phyloP scores from a whole-genome alignment of 2,888 invertebrate species.

The Coelogynopora nodosa region DNA sequence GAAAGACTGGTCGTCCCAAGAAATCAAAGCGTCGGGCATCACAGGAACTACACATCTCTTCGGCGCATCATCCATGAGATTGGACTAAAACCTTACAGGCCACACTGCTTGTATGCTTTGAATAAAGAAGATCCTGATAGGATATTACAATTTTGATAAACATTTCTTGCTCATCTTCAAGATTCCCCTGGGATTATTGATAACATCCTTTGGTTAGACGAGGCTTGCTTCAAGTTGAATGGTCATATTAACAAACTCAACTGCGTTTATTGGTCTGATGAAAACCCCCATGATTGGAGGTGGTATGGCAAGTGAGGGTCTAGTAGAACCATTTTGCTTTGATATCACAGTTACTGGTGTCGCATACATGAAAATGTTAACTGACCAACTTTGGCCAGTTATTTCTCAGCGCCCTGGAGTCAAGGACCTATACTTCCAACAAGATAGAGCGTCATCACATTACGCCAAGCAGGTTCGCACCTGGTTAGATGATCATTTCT shows the following conservation, averaged over 20 bases:
- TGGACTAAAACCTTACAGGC: not conserved
- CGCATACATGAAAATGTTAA: constrained; percentile 7
- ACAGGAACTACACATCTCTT: not conserved
- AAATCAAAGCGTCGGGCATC: not conserved
- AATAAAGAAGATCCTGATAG: constrained; percentile 22
- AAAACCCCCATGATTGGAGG: not conserved
- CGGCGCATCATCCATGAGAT: not conserved
- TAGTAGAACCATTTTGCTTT: not conserved
- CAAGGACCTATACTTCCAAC: constrained; percentile 33
- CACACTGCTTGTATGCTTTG: not conserved
- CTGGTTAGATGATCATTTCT: constrained; percentile 21
- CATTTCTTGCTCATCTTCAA: constrained; percentile 10
- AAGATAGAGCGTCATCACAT: constrained; percentile 16
- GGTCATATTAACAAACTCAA: not conserved
- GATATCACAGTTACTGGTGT: constrained; percentile 7
- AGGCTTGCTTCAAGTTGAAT: constrained; percentile 25
- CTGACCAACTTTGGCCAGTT: constrained; percentile 28
- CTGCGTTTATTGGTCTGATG: not conserved
- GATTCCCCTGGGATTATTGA: not conserved
- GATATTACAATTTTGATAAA: constrained; percentile 17
- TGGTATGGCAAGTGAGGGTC: not conserved
- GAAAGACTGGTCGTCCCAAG: not conserved
- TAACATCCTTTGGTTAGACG: constrained; percentile 12
- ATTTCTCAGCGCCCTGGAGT: not conserved
- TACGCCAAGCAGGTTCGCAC: not conserved